phyloP scores from a whole-genome alignment of 2,888 invertebrate genomes.

The Caenorhabditis macrosperma region DNA sequence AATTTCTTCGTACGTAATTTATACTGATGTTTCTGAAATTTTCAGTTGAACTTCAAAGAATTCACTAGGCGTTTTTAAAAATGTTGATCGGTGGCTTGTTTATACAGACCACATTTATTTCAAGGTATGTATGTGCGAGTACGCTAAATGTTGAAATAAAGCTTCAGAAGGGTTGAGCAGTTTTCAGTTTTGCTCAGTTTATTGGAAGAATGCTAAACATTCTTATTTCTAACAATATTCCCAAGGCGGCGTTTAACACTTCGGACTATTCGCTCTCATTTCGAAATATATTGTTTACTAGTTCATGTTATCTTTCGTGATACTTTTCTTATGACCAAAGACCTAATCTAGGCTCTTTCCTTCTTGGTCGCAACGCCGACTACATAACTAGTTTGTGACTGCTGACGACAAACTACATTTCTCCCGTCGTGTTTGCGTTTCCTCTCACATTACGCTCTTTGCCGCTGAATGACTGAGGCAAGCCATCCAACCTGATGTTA shows the following conservation, averaged over 20 bases:
- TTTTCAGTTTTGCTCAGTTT: background rate
- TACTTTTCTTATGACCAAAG: background rate
- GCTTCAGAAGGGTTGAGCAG: background rate
- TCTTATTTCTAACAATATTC: background rate
- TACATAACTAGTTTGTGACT: slow-evolving; percentile 4
- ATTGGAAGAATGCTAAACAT: background rate
- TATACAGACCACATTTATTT: too few species aligned
- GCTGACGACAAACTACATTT: slow-evolving; percentile 35
- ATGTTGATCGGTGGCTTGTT: too few species aligned
- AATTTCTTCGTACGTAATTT: too few species aligned
- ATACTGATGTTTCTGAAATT: too few species aligned
- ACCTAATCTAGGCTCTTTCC: background rate
- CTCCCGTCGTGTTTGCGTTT: slow-evolving; percentile 15
- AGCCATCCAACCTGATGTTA: background rate
- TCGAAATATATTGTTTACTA: background rate
- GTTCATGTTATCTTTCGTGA: background rate
- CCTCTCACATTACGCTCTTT: slow-evolving; percentile 23
- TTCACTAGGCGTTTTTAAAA: too few species aligned
- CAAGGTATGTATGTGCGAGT: too few species aligned
- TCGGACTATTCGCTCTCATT: background rate
- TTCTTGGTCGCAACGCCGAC: background rate
- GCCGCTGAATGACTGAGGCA: background rate
- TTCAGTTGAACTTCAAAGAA: too few species aligned
- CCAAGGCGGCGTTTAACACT: slow-evolving; percentile 10
- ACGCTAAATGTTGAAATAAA: too few species aligned